Conservation (phyloP, 1,140 invertebrate genomes). For the Ephestia elutella region DNA sequence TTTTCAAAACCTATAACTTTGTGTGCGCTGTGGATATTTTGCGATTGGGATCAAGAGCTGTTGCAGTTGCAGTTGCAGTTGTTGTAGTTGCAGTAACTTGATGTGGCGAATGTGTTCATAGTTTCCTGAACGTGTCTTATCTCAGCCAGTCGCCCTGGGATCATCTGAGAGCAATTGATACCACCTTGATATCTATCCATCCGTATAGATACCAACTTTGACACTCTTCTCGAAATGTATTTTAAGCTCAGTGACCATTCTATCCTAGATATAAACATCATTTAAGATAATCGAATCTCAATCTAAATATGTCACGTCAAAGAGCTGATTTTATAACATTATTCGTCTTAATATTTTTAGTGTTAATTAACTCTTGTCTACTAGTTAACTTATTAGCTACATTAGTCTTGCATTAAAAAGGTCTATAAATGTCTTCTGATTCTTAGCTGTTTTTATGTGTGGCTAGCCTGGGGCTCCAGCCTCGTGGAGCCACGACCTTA, state of each 20-base stretch:
- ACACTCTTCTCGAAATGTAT: not conserved
- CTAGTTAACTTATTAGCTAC: not conserved
- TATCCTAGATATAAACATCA: not conserved
- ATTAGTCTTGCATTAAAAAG: not conserved
- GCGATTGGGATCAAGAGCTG: too few species aligned
- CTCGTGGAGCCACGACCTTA: slow-evolving; percentile 44
- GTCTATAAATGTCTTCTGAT: not conserved
- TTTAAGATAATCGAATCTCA: not conserved
- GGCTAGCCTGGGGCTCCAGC: slow-evolving; percentile 16
- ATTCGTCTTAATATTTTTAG: too few species aligned
- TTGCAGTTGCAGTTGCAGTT: too few species aligned
- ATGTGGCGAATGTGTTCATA: slow-evolving; percentile 43
- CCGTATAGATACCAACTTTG: not conserved
- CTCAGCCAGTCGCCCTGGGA: slow-evolving; percentile 25
- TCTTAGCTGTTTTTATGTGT: not conserved
- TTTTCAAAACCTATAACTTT: too few species aligned
- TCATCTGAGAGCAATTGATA: slow-evolving; percentile 44
- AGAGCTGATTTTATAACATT: too few species aligned
- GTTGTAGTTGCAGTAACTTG: slow-evolving; percentile 16
- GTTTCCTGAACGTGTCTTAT: slow-evolving; percentile 52
- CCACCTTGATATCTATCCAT: not conserved
- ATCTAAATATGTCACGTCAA: not conserved
- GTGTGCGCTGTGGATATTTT: too few species aligned
- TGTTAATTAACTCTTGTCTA: too few species aligned
- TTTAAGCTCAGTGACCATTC: not conserved